phyloP scores from a whole-genome alignment of 2,888 invertebrate genomes.

The Parnassius orleans region DNA sequence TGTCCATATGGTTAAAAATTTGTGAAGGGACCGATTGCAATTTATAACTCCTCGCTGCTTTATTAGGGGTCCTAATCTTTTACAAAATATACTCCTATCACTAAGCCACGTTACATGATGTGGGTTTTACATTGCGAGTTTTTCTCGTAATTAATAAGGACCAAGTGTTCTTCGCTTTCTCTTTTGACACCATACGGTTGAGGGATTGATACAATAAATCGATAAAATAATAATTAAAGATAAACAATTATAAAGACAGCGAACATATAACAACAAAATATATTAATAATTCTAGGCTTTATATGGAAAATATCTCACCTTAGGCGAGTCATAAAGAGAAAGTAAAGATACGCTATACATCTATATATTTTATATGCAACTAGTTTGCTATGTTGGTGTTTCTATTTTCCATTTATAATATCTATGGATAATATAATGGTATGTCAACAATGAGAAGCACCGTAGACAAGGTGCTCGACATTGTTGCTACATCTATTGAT shows the following conservation, averaged over 20 bases:
- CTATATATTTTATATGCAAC: conserved; percentile 66
- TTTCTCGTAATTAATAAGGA: conserved; percentile 53
- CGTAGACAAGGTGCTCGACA: conserved; percentile 46
- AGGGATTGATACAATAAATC: conserved; percentile 46
- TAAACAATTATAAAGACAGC: conserved; percentile 64
- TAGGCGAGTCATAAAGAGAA: conserved; percentile 50
- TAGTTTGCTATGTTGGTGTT: conserved; percentile 78
- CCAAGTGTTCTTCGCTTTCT: conserved; percentile 40
- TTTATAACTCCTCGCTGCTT: conserved; percentile 52
- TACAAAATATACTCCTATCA: conserved; percentile 50
- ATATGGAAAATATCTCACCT: conserved; percentile 54
- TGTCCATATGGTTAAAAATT: conserved; percentile 29
- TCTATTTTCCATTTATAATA: conserved; percentile 71
- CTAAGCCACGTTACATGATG: conserved; percentile 36
- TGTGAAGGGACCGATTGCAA: conserved; percentile 33
- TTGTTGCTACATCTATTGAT: conserved; percentile 68
- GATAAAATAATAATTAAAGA: conserved; percentile 48
- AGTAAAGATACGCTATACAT: conserved; percentile 49
- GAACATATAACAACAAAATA: conserved; percentile 74
- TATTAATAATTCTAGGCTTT: conserved; percentile 68
- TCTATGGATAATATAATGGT: conserved; percentile 60
- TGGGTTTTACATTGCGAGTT: conserved; percentile 41
- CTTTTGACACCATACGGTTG: conserved; percentile 47
- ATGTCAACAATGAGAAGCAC: conserved; percentile 51
- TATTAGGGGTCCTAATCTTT: conserved; percentile 42